Conservation (phyloP, 2,888 invertebrate species). For the Conus canariensis region DNA sequence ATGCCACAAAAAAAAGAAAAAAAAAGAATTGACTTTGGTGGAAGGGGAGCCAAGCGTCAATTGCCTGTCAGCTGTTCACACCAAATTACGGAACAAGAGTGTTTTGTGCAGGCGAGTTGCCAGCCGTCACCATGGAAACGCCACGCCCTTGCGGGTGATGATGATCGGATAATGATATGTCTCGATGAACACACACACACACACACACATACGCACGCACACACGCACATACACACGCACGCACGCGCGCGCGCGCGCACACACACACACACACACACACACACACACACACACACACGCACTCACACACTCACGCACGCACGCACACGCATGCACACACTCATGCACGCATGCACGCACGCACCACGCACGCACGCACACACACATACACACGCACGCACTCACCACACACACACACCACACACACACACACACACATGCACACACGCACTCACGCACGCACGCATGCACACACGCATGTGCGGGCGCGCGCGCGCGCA, state of each 20-base stretch:
- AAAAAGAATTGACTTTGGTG: too few relatives aligned
- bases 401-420: background rate
- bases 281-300: too few relatives aligned
- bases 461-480: background rate
- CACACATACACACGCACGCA: background rate
- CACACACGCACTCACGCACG: background rate
- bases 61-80: background rate
- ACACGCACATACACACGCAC: background rate
- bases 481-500: background rate
- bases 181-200: background rate
- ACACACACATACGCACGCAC: background rate
- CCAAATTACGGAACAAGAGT: background rate
- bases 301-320: background rate
- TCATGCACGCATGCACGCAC: background rate
- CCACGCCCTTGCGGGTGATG: background rate
- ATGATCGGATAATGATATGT: too few relatives aligned
- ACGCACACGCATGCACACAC: background rate
- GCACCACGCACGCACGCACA: background rate
- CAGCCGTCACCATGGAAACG: conserved; percentile 4
- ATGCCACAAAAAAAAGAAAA: background rate
- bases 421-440: background rate
- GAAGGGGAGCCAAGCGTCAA: background rate
- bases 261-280: too few relatives aligned
- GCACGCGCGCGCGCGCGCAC: too few relatives aligned
- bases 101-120: background rate